Conservation (phyloP, 2,888 invertebrate genomes). For the Hoplodrina blanda region DNA sequence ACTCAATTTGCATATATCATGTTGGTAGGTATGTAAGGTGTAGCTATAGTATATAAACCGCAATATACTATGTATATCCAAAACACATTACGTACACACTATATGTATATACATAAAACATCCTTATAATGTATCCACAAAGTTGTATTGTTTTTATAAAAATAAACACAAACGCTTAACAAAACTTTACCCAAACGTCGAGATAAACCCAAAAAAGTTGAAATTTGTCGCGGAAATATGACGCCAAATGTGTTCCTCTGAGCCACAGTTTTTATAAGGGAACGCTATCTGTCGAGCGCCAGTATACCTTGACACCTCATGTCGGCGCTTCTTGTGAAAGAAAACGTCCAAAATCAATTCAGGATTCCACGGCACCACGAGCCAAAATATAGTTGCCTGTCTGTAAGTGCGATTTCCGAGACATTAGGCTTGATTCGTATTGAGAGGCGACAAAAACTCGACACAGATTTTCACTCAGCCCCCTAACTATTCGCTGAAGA, state of each 20-base stretch:
- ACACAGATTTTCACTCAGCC: conserved; percentile 72
- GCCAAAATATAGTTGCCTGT: conserved; percentile 33
- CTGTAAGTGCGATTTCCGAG: conserved; percentile 69
- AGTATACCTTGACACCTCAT: conserved; percentile 35
- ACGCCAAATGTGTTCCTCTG: conserved; percentile 66
- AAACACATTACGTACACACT: no score
- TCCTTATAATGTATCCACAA: neutral
- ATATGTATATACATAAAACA: no score
- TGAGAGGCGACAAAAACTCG: conserved; percentile 69
- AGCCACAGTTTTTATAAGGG: conserved; percentile 66
- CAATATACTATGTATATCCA: neutral
- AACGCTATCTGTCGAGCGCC: conserved; percentile 39
- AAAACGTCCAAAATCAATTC: conserved; percentile 15
- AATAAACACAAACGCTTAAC: conserved; percentile 38
- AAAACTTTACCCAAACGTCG: conserved; percentile 36
- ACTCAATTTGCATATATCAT: neutral
- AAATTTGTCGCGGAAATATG: conserved; percentile 57
- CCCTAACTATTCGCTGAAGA: conserved; percentile 56
- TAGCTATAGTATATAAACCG: neutral
- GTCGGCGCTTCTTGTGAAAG: neutral
- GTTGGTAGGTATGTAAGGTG: neutral
- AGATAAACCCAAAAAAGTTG: conserved; percentile 45
- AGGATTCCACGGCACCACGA: neutral
- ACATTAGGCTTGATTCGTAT: conserved; percentile 69
- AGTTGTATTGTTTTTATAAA: conserved; percentile 30